These are phyloP conservation scores for Hydrotaea cyrtoneurina DNA, from an alignment of 2,888 invertebrate genomes.

Conservation along the genomic window DNA sequence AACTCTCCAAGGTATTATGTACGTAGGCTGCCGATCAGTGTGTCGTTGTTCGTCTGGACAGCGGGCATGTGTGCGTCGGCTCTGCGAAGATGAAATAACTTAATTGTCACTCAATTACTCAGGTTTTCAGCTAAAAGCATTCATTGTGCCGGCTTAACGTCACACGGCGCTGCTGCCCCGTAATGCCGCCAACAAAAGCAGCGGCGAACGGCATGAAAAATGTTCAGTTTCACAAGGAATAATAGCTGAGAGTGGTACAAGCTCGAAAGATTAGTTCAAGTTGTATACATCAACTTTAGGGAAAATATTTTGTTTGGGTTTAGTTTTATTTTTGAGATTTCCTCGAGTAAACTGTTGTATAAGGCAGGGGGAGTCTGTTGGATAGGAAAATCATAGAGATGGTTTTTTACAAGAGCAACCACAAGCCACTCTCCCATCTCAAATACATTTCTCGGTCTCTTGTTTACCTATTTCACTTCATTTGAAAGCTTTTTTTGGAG, in stretches of 20 bases:
- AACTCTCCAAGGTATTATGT: slow-evolving; percentile 56
- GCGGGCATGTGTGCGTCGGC: slow-evolving; percentile 6
- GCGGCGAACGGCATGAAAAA: slow-evolving; percentile 6
- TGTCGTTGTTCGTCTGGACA: neutral
- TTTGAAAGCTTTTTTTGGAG: too few species aligned
- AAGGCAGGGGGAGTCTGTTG: too few species aligned
- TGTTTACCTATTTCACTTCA: too few species aligned
- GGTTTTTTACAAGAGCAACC: too few species aligned
- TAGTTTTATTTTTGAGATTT: too few species aligned
- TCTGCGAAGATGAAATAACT: slow-evolving; percentile 74
- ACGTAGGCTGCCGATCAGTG: neutral
- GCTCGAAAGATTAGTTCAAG: neutral
- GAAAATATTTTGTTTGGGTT: too few species aligned
- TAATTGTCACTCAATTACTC: slow-evolving; percentile 80
- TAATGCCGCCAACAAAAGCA: neutral
- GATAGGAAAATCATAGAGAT: too few species aligned
- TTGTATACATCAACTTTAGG: too few species aligned
- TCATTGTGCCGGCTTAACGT: slow-evolving; percentile 67
- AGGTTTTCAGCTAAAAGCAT: slow-evolving; percentile 75
- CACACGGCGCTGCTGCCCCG: slow-evolving; percentile 30
- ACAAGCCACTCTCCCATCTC: too few species aligned
- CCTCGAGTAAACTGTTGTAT: too few species aligned
- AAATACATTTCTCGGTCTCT: too few species aligned
- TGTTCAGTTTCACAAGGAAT: neutral
- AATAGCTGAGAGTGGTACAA: neutral